Conservation (phyloP, 2,888 invertebrate species). For the Drosophila pseudotalamancana region DNA sequence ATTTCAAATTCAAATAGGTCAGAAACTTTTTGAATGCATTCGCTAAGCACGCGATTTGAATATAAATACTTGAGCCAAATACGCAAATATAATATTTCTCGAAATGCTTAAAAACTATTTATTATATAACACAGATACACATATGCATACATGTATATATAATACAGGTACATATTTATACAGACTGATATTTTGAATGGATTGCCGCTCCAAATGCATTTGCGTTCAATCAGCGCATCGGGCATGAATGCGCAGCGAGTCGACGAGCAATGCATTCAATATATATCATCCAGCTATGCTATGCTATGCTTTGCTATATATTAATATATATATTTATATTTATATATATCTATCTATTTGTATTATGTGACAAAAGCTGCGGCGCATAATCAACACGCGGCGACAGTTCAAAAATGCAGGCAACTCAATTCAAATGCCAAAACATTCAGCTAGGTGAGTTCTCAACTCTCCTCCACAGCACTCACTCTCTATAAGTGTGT, state of each 20-base stretch:
- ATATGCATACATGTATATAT: constrained; percentile 23
- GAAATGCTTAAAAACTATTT: too few relatives aligned
- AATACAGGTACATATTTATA: constrained; percentile 24
- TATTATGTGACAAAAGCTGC: constrained; percentile 57
- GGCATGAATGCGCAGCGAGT: constrained; percentile 31
- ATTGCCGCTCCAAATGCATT: constrained; percentile 68
- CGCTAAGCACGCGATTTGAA: constrained; percentile 48
- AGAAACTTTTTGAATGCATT: constrained; percentile 35
- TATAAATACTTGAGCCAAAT: constrained; percentile 43
- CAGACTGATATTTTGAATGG: constrained; percentile 37
- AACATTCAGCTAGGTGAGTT: constrained; percentile 63
- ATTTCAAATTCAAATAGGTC: constrained; percentile 39
- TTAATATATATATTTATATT: constrained; percentile 4
- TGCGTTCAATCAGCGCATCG: constrained; percentile 67
- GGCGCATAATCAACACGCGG: constrained; percentile 59
- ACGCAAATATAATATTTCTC: constrained; percentile 30
- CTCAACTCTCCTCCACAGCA: constrained; percentile 9
- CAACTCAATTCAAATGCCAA: constrained; percentile 71
- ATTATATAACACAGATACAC: constrained; percentile 4
- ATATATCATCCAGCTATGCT: constrained; percentile 18
- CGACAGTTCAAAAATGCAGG: constrained; percentile 45
- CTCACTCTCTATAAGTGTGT: constrained; percentile 15
- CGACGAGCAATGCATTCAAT: constrained; percentile 31
- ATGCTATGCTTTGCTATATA: too few relatives aligned
- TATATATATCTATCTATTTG: constrained; percentile 28